Base-by-base conservation (phyloP, 2,113 vertebrate genomes). In the Sturnira hondurensis region DNA sequence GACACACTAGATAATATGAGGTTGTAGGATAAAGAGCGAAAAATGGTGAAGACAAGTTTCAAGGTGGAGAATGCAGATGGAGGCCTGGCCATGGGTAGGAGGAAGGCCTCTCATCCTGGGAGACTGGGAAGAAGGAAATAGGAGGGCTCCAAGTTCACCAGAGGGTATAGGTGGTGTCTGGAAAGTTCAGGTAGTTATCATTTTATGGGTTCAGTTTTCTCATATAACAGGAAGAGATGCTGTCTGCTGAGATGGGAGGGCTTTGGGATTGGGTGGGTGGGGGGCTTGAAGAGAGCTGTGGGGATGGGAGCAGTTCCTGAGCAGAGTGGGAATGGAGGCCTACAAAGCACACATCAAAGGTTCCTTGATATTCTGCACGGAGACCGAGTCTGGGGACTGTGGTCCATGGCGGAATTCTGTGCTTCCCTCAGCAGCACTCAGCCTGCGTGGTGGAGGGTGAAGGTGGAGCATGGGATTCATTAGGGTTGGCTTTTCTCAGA, bases 361-460 rank as follows among this genome's bases (percentile, higher is more conserved):
- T 6, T 50, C 50, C 22, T 28, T 5, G 3, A 13, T 47, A 3
- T 19, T n/a, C 0, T 38, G 47, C 8, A 0, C 41, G 24, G 41
- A 16, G 16, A 50, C 26, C 52, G 63, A 33, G 19, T 22, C 7
- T 36, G 65, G 47, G 47, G 20, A 20, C 31, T 4, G 4, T 20
- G 84, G 7, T 20, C 45, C 8, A 0, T 4, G 33, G 50, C 5
- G 11, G 74, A 36, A 9, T 13, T 10, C 26, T n/a, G 52, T 38
- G 81, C 54, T 93, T 33, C n/a, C 38, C n/a, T 84, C 52, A 85
- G 16, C 0, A 7, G 63, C 13, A 13, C 45, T 86, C 45, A 31
- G 28, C 54, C 36, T 24, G 36, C 36, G 52, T 12, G 15, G 26
- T 15, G 54, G 47, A 73, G 16, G 67, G 22, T 4, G 52, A 38